Percentiles rank a stretch among this genome's conserved stretches.
Evolutionary conservation across 1,140 invertebrate species (phyloP).

Genomic region (Papilio machaon): DNA sequence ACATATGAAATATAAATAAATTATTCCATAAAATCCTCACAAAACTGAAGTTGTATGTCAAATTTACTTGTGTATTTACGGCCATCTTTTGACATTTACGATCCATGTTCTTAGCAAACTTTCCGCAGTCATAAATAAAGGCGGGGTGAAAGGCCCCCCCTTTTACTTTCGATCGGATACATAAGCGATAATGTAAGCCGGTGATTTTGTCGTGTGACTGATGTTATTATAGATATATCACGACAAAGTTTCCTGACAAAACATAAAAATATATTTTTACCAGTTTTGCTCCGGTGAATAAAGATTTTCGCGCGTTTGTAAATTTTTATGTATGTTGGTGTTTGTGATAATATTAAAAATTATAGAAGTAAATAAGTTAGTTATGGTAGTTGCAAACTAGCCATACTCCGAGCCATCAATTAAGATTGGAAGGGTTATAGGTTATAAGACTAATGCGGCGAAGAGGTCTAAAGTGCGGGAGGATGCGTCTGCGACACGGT

Average conservation of each 20-base stretch:
- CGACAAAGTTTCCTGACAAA: not conserved
- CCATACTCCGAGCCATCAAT: too few species aligned
- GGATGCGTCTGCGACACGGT: too few species aligned
- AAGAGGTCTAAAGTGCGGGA: too few species aligned
- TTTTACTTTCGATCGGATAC: conserved; percentile 5
- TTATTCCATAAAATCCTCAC: too few species aligned
- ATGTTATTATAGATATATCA: conserved; percentile 10
- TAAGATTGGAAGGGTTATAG: too few species aligned
- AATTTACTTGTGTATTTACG: conserved; percentile 4
- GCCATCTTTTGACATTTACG: conserved; percentile 29
- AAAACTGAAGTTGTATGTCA: too few species aligned
- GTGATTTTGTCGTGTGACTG: conserved; percentile 17
- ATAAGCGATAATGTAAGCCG: conserved; percentile 15
- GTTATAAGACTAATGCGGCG: too few species aligned
- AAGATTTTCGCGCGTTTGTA: not conserved
- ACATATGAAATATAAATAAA: too few species aligned
- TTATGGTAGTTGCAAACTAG: too few species aligned
- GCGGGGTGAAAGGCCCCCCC: not conserved
- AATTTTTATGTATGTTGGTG: too few species aligned
- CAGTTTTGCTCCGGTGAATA: not conserved
- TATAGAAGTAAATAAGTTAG: too few species aligned
- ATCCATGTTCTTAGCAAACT: conserved; percentile 15
- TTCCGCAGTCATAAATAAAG: not conserved
- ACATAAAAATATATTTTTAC: not conserved
- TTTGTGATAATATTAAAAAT: too few species aligned